Percentiles rank a stretch among this genome's conserved stretches.
Conservation (phyloP, 1,140 invertebrate genomes). For the Macrobrachium rosenbergii region DNA sequence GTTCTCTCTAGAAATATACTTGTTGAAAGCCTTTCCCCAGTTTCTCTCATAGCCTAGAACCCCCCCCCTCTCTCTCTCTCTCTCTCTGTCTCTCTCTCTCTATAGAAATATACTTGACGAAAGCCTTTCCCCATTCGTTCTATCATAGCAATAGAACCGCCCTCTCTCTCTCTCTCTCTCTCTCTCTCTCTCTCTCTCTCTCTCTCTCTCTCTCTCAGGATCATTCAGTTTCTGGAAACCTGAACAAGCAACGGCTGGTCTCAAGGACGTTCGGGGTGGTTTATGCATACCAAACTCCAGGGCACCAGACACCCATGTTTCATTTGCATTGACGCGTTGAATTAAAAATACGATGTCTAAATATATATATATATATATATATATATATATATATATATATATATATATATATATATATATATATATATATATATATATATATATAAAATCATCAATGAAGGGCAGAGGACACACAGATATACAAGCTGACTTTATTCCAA, state of each 20-base stretch:
- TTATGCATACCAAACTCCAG: not conserved
- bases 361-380: conserved; percentile 42
- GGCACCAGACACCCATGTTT: not conserved
- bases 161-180: too few species aligned
- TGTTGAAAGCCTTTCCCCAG: too few species aligned
- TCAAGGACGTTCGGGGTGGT: not conserved
- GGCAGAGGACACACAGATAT: too few species aligned
- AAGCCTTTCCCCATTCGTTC: not conserved
- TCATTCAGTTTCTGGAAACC: not conserved
- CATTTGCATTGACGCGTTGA: conserved; percentile 1
- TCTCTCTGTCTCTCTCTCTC: conserved; percentile 16
- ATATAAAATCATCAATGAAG: too few species aligned
- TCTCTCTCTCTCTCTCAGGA: not conserved
- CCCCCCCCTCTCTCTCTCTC: not conserved
- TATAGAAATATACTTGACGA: too few species aligned
- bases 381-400: conserved; percentile 43
- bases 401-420: conserved; percentile 41
- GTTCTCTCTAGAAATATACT: not conserved
- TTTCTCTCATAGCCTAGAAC: not conserved
- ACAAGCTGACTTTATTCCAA: too few species aligned
- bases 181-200: too few species aligned
- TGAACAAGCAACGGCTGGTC: too few species aligned
- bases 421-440: conserved; percentile 3
- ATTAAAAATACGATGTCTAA: conserved; percentile 19
- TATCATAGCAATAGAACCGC: not conserved